Evolutionary conservation across 2,888 invertebrate genomes (phyloP), one percentile per base, ranked within the genome.

Genomic region (Penaeus monodon): DNA sequence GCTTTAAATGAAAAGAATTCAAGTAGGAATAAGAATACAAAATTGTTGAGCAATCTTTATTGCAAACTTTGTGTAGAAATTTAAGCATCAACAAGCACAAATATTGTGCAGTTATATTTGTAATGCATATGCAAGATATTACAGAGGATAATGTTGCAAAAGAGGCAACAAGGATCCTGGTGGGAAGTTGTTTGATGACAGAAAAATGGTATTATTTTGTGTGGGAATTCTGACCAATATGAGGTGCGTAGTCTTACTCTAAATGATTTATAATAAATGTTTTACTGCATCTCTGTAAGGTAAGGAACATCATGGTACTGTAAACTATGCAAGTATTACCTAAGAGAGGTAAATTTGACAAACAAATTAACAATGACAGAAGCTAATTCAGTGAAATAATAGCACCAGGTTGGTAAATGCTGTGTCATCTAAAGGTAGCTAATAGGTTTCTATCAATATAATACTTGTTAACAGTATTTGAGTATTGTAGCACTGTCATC

Each of bases 41-140:
- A 63, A 80, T 80, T 63, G 63, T 84, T 88, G 88, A 88, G 88
- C 88, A 88, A 88, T 65, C 63, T 88, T 88, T 88, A 88, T 88
- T 88, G 88, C 88, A 88, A 88, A 88, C 84, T 81, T 88, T 88
- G 88, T 88, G 88, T 88, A 88, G 88, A 88, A 88, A 88, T 88
- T 38, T 81, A 84, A 88, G 88, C 88, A 66, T 84, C 64, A 88
- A 88, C 88, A 88, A 88, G 88, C 88, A 88, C 88, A 88, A 88
- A 88, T 88, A 84, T 88, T 88, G 88, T 88, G 88, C 88, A 88
- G 76, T 84, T 88, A 49, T 80, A 84, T 84, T 65, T 76, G 64
- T 80, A 64, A 76, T 65, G 85, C 85, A 81, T 85, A 85, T 79
- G 82, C 78, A 86, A 79, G 64, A 79, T 77, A 78, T 64, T 86